These are phyloP conservation scores for Cuniculus paca DNA, from an alignment of 2,797 vertebrate species.

Conservation along the genomic window DNA sequence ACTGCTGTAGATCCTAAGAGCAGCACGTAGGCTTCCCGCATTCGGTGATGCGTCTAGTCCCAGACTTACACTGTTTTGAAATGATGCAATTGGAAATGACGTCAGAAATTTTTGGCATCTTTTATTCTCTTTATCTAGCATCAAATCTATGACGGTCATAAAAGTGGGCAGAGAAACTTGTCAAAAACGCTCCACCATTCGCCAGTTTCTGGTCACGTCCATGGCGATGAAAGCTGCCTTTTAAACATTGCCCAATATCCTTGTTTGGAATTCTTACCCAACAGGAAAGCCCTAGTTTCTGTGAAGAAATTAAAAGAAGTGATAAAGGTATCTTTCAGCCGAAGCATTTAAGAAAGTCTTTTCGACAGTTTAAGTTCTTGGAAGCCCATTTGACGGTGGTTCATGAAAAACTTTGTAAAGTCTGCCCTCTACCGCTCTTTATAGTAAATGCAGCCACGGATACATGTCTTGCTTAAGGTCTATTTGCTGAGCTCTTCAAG, in stretches of 20 bases:
- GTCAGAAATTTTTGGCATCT: background rate
- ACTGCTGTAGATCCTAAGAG: background rate
- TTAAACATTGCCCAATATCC: slow-evolving; percentile 22
- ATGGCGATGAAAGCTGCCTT: background rate
- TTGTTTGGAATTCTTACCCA: slow-evolving; percentile 37
- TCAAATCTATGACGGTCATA: background rate
- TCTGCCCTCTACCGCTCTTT: slow-evolving; percentile 73
- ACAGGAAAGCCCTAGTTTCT: slow-evolving; percentile 50
- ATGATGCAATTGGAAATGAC: slow-evolving; percentile 22
- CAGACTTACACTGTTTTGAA: background rate
- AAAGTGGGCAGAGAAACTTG: slow-evolving; percentile 15
- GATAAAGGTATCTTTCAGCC: slow-evolving; percentile 61
- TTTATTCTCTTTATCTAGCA: slow-evolving; percentile 15
- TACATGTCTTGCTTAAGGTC: background rate
- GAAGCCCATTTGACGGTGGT: background rate
- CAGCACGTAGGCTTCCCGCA: background rate
- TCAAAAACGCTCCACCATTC: background rate
- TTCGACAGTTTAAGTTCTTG: slow-evolving; percentile 56
- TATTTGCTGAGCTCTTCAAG: background rate
- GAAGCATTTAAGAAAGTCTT: slow-evolving; percentile 56
- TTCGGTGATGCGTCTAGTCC: background rate
- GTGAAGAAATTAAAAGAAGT: slow-evolving; percentile 27
- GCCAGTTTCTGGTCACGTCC: background rate
- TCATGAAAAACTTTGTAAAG: slow-evolving; percentile 67
- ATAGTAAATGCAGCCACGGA: background rate